Conservation (phyloP, 2,888 invertebrate genomes). For the Choreutis nemorana region DNA sequence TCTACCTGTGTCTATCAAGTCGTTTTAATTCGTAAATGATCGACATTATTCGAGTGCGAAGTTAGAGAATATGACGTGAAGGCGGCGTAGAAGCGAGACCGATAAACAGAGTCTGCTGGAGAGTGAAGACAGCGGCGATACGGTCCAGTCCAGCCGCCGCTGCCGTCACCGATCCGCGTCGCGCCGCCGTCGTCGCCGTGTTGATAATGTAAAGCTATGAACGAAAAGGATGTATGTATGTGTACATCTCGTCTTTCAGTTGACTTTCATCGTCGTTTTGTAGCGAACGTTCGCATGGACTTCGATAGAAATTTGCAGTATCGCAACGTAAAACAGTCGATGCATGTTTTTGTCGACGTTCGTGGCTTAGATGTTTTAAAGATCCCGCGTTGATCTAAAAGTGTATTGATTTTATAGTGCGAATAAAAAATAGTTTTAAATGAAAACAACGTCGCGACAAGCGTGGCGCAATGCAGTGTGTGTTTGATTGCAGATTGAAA, state of each 20-base stretch:
- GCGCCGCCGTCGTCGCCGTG: constrained; percentile 21
- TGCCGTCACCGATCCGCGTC: constrained; percentile 22
- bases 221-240: constrained; percentile 64
- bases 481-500: constrained; percentile 52
- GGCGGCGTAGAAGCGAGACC: constrained; percentile 52
- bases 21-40: constrained; percentile 34
- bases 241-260: constrained; percentile 66
- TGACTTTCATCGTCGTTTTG: constrained; percentile 66
- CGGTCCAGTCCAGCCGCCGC: constrained; percentile 11
- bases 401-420: constrained; percentile 3
- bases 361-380: too few relatives aligned
- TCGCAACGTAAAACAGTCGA: constrained; percentile 58
- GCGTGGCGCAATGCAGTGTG: constrained; percentile 65
- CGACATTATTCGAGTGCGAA: constrained; percentile 37
- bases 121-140: constrained; percentile 51
- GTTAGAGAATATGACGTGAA: constrained; percentile 31
- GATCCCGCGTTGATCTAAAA: too few relatives aligned
- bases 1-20: constrained; percentile 11
- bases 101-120: constrained; percentile 33
- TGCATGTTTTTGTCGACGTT: constrained; percentile 30
- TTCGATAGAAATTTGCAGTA: constrained; percentile 59
- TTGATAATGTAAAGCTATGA: constrained; percentile 57
- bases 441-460: constrained; percentile 47
- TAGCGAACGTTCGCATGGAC: constrained; percentile 63
- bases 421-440: constrained; percentile 9